phyloP scores from a whole-genome alignment of 1,140 invertebrate species.

The Hyles vespertilio region DNA sequence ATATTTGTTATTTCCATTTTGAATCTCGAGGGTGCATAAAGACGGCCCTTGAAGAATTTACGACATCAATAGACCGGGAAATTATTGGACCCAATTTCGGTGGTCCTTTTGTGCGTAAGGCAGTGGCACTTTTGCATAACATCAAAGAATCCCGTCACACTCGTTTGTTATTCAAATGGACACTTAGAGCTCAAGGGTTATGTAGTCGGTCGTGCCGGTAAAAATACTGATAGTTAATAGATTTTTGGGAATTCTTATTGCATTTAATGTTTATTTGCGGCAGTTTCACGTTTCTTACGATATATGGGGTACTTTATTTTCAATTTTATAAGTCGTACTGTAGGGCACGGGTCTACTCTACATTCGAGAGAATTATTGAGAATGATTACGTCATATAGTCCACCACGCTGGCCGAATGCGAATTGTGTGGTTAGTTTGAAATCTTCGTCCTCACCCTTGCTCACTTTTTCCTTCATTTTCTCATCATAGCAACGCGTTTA shows the following conservation, averaged over 20 bases:
- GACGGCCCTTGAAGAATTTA: neutral
- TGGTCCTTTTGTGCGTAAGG: conserved; percentile 1
- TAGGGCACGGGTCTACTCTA: too few species aligned
- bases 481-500: too few species aligned
- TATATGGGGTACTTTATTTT: too few species aligned
- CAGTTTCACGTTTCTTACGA: too few species aligned
- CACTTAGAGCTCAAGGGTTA: conserved; percentile 14
- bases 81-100: conserved; percentile 16
- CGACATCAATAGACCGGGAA: neutral
- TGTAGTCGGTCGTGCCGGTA: neutral
- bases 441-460: too few species aligned
- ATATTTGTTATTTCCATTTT: neutral
- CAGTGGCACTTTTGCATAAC: conserved; percentile 4
- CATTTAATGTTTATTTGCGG: neutral
- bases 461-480: too few species aligned
- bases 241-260: neutral
- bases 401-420: too few species aligned
- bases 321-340: too few species aligned
- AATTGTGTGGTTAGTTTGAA: too few species aligned
- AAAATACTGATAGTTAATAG: conserved; percentile 1
- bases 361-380: too few species aligned
- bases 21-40: conserved; percentile 2
- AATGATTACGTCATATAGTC: too few species aligned
- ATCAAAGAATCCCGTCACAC: conserved; percentile 17
- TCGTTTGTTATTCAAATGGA: conserved; percentile 22